Base-by-base conservation (phyloP, 2,113 vertebrate genomes). In the Pterocles orientalis region DNA sequence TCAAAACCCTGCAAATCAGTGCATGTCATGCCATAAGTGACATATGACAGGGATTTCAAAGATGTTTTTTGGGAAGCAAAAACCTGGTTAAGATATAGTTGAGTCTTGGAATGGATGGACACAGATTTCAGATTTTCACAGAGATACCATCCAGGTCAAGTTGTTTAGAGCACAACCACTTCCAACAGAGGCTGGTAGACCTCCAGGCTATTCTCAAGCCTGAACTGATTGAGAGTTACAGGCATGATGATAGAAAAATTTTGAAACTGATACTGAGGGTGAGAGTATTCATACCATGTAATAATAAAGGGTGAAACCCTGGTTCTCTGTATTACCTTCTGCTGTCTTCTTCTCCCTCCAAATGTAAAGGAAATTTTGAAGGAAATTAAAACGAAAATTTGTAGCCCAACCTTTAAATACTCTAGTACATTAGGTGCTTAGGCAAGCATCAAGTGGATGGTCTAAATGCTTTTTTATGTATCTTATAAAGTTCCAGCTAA, bases 1-100 rank as follows among this genome's bases (percentile, higher is more conserved):
- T 73, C 41, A 70, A 61, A 77, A 54, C 9, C 14, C 43, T 82
- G 17, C 14, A 82, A 91, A 66, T 4, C 11, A 64, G 3, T 4
- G 11, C 13, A 21, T 24, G 7, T 62, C 29, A 62, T 62, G 26
- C 13, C n/a, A 15, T 18, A 10, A 87, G 6, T 51, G 17, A 4
- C 14, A 3, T 13, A 13, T 26, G 16, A 19, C 8, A 60, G 18
- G 3, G 8, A 2, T 73, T 88, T 88, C 43, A 78, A 21, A 56
- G 18, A 51, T n/a, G 4, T 1, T 0, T 6, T 82, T 61, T 75
- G 18, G 70, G 45, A 9, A 61, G 41, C 14, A 69, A 77, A 54
- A 54, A 72, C 0, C 1, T 45, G 12, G 26, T 68, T 57, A 68
- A 68, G 18, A 50, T 17, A 24, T 1, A 10, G 13, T 0, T 50